These are phyloP conservation scores for Eptesicus fuscus DNA, from an alignment of 2,113 vertebrate genomes.

Conservation along the genomic window DNA sequence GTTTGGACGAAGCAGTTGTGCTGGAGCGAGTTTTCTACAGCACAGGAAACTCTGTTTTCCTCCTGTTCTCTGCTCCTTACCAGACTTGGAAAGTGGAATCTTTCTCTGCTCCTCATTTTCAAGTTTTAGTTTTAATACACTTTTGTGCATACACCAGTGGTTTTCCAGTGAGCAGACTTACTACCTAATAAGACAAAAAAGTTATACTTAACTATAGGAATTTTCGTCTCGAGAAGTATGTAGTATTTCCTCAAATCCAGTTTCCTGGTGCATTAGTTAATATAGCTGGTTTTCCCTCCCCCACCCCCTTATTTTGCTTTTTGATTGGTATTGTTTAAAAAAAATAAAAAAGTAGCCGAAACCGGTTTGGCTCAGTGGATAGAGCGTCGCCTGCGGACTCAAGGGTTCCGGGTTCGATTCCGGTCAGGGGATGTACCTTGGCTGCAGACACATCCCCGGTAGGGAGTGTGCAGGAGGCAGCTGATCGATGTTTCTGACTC, in stretches of 20 bases:
- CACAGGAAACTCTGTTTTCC: background rate
- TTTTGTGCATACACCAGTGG: background rate
- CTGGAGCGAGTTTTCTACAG: background rate
- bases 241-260: background rate
- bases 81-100: background rate
- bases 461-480: too few species aligned
- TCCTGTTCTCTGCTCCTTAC: background rate
- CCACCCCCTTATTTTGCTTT: background rate
- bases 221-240: background rate
- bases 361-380: too few species aligned
- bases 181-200: slow-evolving; percentile 4
- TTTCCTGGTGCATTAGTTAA: background rate
- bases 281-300: background rate
- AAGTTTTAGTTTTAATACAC: background rate
- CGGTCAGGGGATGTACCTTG: too few species aligned
- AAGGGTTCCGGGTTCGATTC: too few species aligned
- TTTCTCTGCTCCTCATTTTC: background rate
- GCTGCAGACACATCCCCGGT: too few species aligned
- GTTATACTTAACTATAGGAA: background rate
- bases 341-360: too few species aligned
- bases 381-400: too few species aligned
- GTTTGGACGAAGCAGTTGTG: background rate
- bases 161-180: background rate
- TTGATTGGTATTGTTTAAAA: background rate
- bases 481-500: too few species aligned